These are phyloP conservation scores for Desmophyllum pertusum DNA, from an alignment of 92 coral and sea anemone species.

Conservation along the genomic window DNA sequence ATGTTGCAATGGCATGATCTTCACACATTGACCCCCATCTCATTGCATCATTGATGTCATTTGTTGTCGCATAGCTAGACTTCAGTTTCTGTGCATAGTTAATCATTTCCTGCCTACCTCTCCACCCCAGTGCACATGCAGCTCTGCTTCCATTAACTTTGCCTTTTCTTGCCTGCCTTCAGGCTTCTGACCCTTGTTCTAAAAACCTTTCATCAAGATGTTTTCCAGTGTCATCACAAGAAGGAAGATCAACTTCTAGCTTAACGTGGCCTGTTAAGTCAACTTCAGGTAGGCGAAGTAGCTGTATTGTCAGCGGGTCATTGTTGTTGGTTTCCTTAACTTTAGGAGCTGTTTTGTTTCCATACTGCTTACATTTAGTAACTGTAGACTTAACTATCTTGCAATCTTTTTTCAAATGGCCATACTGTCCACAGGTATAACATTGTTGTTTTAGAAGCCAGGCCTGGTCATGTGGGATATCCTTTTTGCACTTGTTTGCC, in stretches of 20 bases:
- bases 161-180: slow-evolving; percentile 26
- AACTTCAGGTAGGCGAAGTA: too few species aligned
- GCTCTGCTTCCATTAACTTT: slow-evolving; percentile 37
- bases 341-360: too few species aligned
- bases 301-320: too few species aligned
- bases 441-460: neutral
- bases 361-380: too few species aligned
- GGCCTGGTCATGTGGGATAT: neutral
- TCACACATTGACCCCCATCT: slow-evolving; percentile 43
- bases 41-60: slow-evolving; percentile 28
- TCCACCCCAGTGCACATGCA: slow-evolving; percentile 27
- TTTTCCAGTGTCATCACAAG: too few species aligned
- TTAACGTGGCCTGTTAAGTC: too few species aligned
- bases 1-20: slow-evolving; percentile 29
- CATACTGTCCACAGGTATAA: neutral
- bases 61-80: neutral
- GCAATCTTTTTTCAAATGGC: too few species aligned
- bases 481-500: neutral
- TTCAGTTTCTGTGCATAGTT: neutral
- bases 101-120: neutral
- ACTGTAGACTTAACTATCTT: too few species aligned
- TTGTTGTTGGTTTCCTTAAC: too few species aligned
- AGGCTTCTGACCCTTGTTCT: neutral
- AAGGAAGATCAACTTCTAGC: too few species aligned
- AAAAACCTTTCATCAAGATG: neutral